phyloP scores from a whole-genome alignment of 1,140 invertebrate species.

The Pseudomyrmex pallidus region DNA sequence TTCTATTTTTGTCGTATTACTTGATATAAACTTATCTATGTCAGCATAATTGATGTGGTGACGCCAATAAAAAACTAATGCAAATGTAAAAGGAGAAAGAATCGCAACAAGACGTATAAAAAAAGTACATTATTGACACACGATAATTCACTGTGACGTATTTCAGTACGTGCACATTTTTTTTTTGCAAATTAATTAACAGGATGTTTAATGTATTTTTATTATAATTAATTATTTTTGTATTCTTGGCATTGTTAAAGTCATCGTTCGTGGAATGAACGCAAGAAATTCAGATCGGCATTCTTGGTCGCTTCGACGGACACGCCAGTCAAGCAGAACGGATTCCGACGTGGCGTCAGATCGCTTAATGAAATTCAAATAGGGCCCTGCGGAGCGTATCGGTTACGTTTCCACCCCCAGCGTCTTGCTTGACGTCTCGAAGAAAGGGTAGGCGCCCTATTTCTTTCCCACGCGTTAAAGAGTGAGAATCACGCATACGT shows the following conservation, averaged over 20 bases:
- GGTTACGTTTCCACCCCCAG: constrained; percentile 70
- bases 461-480: constrained; percentile 66
- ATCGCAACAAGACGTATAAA: too few relatives aligned
- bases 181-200: not conserved
- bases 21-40: too few relatives aligned
- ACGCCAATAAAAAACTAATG: too few relatives aligned
- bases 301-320: constrained; percentile 62
- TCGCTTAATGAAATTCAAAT: constrained; percentile 71
- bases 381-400: constrained; percentile 60
- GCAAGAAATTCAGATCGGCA: constrained; percentile 47
- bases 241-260: constrained; percentile 10
- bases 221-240: constrained; percentile 22
- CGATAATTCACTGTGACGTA: not conserved
- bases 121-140: not conserved
- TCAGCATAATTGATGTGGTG: too few relatives aligned
- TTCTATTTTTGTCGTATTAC: too few relatives aligned
- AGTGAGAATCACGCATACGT: not conserved
- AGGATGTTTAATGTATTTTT: constrained; percentile 20
- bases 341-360: constrained; percentile 55
- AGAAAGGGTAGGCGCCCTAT: constrained; percentile 69
- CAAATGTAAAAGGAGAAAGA: not conserved
- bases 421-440: constrained; percentile 58
- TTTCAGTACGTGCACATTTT: not conserved
- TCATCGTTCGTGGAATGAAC: constrained; percentile 21
- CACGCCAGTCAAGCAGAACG: constrained; percentile 48